Base-by-base conservation (phyloP, 1,140 invertebrate species). In the Drosophila suzukii region DNA sequence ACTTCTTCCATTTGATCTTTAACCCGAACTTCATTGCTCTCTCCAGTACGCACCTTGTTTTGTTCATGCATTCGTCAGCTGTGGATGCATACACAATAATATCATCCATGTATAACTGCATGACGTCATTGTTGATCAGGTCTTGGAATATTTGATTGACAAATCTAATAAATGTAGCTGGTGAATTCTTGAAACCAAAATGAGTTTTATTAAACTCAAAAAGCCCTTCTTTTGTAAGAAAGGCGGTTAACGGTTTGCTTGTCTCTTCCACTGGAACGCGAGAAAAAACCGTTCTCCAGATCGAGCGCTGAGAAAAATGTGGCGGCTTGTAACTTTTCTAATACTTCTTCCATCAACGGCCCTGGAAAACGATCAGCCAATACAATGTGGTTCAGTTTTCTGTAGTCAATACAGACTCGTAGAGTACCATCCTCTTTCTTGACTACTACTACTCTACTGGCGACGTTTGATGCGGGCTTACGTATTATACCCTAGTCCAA, bases 401-500 rank as follows among this genome's bases (percentile, higher is more conserved):
- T 47, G 11, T 10, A 38, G n/a, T n/a, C n/a, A n/a, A n/a, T n/a
- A n/a, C n/a, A n/a, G n/a, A n/a, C n/a, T n/a, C n/a, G n/a, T n/a
- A 12, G 13, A 4, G 13, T 13, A 13, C 13, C 12, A 38, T 4
- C 13, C 13, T 38, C n/a, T n/a, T n/a, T n/a, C 32, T 34, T 34
- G 32, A 34, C 32, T 34, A 34, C 32, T 15, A 13, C 36, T 71
- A 82, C 67, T 32, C 75, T 81, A 43, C 82, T 91, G 12, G 88
- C 82, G n/a, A 47, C 53, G 30, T 53, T 41, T 13, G 57, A 62
- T 13, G 13, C 49, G 20, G 38, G 46, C 32, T 4, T 0, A 10
- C 57, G 36, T 8, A 56, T 43, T 56, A 67, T 46, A 59, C 55
- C 39, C 8, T 34, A 7, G 32, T 6, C 32, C 32, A 41, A 15